Evolutionary conservation across 1,140 invertebrate species (phyloP), one percentile per base, ranked within the genome.

Genomic region (Tetraneura akinire): DNA sequence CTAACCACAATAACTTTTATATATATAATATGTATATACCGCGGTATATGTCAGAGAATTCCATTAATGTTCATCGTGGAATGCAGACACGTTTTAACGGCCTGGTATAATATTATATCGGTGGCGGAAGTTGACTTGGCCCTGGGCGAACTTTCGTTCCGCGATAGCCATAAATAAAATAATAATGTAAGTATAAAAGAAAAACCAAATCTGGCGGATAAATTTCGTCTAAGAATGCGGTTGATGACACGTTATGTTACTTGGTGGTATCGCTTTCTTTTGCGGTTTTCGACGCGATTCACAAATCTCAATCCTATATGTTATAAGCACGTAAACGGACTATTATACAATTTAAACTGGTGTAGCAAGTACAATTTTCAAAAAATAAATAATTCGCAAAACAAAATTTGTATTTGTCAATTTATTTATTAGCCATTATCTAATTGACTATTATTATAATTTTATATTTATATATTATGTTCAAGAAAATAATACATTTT

Each of bases 121-220:
- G 32, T 66, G 42, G 32, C 80, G 42, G 80, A 71, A 66, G 49
- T 80, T 23, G 64, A 71, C 42, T 45, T 37, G n/a, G 80, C 62
- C 29, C 37, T 66, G 23, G 80, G 80, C 73, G 32, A 76, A 76
- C 73, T 76, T 76, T 76, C 73, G 53, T 55, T 57, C 73, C 32
- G 16, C 55, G 32, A 26, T 55, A 74, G 13, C 51, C 71, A 55
- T 55, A 55, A 55, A 76, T 45, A 23, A 60, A 66, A 37, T 18
- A 42, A 32, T 21, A 74, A 53, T n/a, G 18, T 37, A 21, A 74
- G 26, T 71, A 47, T n/a, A n/a, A n/a, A n/a, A 70, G 18, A 53
- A 32, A 32, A 68, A 68, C n/a, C 32, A 14, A 74, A 74, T 37
- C 71, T 51, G 21, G 26, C 5, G 23, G 23, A 73, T 29, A 29